Base-by-base conservation (phyloP, 2,888 invertebrate species). In the Pinctada fucata region DNA sequence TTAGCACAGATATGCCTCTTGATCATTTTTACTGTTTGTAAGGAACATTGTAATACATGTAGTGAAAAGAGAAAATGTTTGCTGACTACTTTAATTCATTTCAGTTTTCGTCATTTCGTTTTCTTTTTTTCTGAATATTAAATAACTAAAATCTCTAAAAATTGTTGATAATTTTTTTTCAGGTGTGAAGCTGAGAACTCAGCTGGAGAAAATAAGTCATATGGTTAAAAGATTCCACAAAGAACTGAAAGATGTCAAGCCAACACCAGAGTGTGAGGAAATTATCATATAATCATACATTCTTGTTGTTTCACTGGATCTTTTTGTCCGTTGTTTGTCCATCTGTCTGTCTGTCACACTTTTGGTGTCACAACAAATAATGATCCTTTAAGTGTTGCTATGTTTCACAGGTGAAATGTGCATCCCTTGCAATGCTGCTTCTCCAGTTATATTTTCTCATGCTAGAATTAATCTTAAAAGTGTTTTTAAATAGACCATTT, bases 241-340 rank as follows among this genome's bases (percentile, higher is more conserved):
- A 79, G 91, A 92, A 75, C 83, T 92, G 50, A 84, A 87, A 74
- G 88, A 91, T 85, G 88, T 92, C n/a, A 87, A 88, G 76, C 91
- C 92, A 4, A 90, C 91, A 45, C 91, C 91, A 82, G 90, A 91
- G 84, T 91, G 91, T 91, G 86, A 87, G 90, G 31, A 31, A 31
- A 31, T 31, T 84, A 31, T 1, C 31, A 31, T 31, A 31, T 31
- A 31, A 31, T 31, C 0, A 31, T 31, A 31, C 31, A 31, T 31
- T 31, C 31, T 31, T 47, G 45, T 74, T 3, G 13, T 48, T 13
- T 49, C 3, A 3, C 10, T 66, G 49, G 31, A 45, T n/a, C 16
- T 13, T 6, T 13, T 70, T 13, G 3, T 5, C 16, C 2, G 47
- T 5, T 71, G n/a, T 13, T 6, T 51, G 51, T 71, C 48, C 31